Conservation (phyloP, 2,888 invertebrate species). For the Melinaea menophilus region DNA sequence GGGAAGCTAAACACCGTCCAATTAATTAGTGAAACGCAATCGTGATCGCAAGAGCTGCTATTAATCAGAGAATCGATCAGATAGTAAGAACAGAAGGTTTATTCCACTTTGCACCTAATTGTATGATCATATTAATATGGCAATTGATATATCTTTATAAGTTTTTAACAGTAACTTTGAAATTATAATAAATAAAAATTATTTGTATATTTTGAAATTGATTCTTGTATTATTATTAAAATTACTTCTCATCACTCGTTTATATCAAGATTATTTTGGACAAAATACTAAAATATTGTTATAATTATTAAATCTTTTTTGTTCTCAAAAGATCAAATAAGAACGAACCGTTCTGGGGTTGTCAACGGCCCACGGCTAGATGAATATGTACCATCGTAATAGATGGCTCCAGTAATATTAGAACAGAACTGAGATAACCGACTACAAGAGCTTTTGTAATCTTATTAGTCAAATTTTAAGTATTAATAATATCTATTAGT, state of each 20-base stretch:
- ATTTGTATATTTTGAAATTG: too few relatives aligned
- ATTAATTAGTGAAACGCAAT: constrained; percentile 65
- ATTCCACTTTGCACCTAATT: constrained; percentile 29
- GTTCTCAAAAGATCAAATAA: constrained; percentile 17
- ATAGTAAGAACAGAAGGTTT: constrained; percentile 43
- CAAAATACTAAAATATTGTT: too few relatives aligned
- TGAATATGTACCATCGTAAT: constrained; percentile 36
- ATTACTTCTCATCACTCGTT: too few relatives aligned
- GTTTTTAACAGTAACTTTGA: too few relatives aligned
- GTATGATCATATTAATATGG: background rate
- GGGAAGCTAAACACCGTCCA: constrained; percentile 49
- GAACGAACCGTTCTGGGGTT: constrained; percentile 27
- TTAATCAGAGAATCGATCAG: constrained; percentile 64
- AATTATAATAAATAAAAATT: too few relatives aligned
- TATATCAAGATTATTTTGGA: too few relatives aligned
- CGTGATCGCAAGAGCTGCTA: constrained; percentile 54
- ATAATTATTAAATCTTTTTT: background rate
- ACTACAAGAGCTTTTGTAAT: constrained; percentile 20
- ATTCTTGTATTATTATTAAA: too few relatives aligned
- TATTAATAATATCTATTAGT: too few relatives aligned
- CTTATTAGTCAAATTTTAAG: constrained; percentile 15
- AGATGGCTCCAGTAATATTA: constrained; percentile 30
- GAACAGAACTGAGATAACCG: constrained; percentile 22
- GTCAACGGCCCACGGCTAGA: constrained; percentile 35
- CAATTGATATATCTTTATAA: background rate